Base-by-base conservation (phyloP, 1,140 invertebrate genomes). In the Drosophila bipectinata region DNA sequence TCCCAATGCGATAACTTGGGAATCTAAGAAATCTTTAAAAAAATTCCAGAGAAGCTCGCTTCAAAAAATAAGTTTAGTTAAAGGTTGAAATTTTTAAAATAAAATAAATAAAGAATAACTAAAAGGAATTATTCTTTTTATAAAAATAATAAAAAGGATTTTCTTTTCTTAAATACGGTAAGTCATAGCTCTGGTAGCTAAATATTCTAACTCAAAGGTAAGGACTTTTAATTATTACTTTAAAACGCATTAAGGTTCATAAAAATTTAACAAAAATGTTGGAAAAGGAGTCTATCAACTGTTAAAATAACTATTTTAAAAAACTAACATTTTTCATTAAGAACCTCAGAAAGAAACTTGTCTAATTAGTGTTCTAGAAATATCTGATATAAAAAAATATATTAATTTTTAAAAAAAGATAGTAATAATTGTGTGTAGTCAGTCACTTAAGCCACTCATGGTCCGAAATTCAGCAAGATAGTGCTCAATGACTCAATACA, bases 401-500 rank as follows among this genome's bases (percentile, higher is more conserved):
- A 18, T 32, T 26, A 24, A 12, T 24, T 51, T 41, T 41, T 39
- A 14, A 10, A 44, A 1, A 15, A 10, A 52, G 63, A 63, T 67
- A 63, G 48, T 47, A 14, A 1, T 26, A 15, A 26, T 52, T 32
- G 10, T 24, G 44, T 24, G 30, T 48, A 14, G 58, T 51, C 48
- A 24, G 63, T 14, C 59, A 44, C 26, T 63, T 24, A 15, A 24
- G 10, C 24, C 5, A 28, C 6, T 48, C 44, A 48, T 54, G 14
- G 49, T 39, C 24, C 28, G 37, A 53, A 37, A 32, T 55, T 67
- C 10, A 48, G 52, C 0, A 55, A 47, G n/a, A 37, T n/a, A 18
- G 0, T 37, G 2, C 28, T 28, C 8, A 28, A 57, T 69, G 67
- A 71, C 45, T 51, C 59, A 67, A 5, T 12, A 9, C 9, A 3